These are phyloP conservation scores for Paedocypris micromegethes DNA, from an alignment of 2,797 vertebrate genomes.

Conservation along the genomic window DNA sequence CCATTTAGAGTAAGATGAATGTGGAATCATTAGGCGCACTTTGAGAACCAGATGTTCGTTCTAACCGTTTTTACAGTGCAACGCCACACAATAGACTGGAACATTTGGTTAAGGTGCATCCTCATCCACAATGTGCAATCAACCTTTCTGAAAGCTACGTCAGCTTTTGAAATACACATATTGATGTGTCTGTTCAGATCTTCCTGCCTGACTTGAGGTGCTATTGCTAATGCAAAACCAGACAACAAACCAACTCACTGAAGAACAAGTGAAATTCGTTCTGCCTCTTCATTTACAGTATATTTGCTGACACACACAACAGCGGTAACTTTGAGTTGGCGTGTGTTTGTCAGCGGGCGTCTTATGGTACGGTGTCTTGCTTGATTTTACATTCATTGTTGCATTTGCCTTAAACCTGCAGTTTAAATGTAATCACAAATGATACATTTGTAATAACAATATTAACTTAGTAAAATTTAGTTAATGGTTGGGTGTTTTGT, in stretches of 20 bases:
- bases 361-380: constrained; percentile 59
- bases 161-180: constrained; percentile 49
- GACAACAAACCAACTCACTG: constrained; percentile 4
- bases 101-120: constrained; percentile 67
- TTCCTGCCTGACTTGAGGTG: constrained; percentile 26
- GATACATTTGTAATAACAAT: no score
- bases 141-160: constrained; percentile 53
- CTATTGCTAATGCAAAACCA: constrained; percentile 1
- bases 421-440: no score
- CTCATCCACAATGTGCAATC: constrained; percentile 62
- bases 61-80: constrained; percentile 71
- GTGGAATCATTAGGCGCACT: constrained; percentile 74
- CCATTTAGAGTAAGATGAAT: constrained; percentile 76
- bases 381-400: constrained; percentile 63
- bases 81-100: constrained; percentile 66
- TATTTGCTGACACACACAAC: not conserved
- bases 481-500: no score
- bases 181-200: constrained; percentile 42
- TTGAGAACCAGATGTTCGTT: constrained; percentile 77
- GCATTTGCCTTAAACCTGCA: constrained; percentile 4
- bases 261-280: not conserved
- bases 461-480: no score
- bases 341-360: constrained; percentile 39
- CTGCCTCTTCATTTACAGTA: constrained; percentile 1
- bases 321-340: not conserved